Conservation (phyloP, 2,113 vertebrate species). For the Urocolius indicus region DNA sequence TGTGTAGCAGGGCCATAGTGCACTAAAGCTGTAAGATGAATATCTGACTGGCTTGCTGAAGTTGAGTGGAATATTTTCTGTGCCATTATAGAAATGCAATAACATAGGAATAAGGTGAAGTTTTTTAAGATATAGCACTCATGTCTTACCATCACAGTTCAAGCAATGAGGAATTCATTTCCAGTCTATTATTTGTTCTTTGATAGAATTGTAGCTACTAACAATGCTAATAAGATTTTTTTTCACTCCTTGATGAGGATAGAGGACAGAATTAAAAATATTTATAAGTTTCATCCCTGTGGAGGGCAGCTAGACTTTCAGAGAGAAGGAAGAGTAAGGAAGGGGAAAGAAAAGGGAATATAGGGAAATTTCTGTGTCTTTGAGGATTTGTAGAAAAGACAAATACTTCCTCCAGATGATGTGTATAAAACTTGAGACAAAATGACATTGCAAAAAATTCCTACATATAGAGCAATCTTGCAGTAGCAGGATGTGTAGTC, state of each 20-base stretch:
- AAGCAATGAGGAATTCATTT: background rate
- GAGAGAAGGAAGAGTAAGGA: background rate
- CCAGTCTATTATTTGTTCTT: background rate
- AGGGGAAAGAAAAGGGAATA: fast-evolving
- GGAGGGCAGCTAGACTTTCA: background rate
- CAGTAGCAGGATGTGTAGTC: background rate
- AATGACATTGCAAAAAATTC: background rate
- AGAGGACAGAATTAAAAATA: background rate
- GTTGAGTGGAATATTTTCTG: background rate
- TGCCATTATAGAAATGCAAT: background rate
- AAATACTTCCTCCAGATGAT: background rate
- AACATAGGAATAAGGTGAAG: background rate
- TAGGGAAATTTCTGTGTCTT: background rate
- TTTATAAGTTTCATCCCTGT: background rate
- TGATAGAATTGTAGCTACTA: background rate
- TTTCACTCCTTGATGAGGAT: background rate
- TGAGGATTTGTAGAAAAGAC: background rate
- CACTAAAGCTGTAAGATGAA: background rate
- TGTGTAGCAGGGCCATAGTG: background rate
- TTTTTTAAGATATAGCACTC: background rate
- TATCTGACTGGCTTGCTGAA: background rate
- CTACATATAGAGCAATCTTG: background rate
- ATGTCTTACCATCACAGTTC: background rate
- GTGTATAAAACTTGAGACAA: background rate
- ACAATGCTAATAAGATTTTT: background rate